Conservation (phyloP, 2,113 vertebrate genomes). For the Cyphomyrus plagiostoma region DNA sequence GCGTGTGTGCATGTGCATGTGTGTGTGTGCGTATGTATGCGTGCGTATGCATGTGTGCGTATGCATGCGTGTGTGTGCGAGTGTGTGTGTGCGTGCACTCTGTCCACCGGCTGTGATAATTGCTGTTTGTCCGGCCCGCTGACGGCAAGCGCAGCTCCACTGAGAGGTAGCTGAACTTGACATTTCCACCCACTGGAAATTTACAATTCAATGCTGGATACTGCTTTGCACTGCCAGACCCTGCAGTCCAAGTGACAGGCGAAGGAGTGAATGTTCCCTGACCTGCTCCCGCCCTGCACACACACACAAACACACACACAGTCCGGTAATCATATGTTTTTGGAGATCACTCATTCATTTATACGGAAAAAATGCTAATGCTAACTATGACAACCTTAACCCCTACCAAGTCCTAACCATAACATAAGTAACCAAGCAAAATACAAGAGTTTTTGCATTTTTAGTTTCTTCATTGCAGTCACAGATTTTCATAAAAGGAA, state of each 20-base stretch:
- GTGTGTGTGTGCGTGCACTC: not conserved
- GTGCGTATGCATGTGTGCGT: too few species aligned
- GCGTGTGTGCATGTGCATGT: not conserved
- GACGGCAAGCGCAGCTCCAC: not conserved
- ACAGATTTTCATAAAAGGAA: too few species aligned
- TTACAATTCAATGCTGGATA: not conserved
- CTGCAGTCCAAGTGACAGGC: not conserved
- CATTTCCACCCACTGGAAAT: conserved; percentile 8
- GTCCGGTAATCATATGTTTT: too few species aligned
- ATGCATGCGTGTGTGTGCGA: too few species aligned
- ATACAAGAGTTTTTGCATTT: too few species aligned
- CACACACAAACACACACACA: not conserved
- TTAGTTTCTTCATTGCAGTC: too few species aligned
- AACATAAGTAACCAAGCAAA: too few species aligned
- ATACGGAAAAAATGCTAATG: too few species aligned
- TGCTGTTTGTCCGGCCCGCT: not conserved
- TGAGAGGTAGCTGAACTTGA: not conserved
- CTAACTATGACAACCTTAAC: too few species aligned
- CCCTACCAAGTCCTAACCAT: too few species aligned
- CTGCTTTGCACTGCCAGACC: not conserved
- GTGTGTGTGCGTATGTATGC: not conserved
- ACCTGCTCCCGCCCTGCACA: not conserved
- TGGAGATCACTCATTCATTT: too few species aligned
- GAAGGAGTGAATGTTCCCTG: not conserved
- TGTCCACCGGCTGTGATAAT: not conserved